Conservation (phyloP, 2,888 invertebrate species). For the Himalopsyche kuldschensis region DNA sequence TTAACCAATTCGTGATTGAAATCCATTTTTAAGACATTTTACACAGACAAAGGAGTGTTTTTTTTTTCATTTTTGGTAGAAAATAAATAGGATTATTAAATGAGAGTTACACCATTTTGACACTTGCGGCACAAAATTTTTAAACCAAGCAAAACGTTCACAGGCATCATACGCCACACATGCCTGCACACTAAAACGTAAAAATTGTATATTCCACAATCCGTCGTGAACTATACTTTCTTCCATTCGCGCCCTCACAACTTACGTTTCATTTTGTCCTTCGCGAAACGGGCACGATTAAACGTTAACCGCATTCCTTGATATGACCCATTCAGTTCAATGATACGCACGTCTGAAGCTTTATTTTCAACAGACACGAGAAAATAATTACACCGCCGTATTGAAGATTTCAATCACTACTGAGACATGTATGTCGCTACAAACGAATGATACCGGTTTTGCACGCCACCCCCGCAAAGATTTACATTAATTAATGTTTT, state of each 20-base stretch:
- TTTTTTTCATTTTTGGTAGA: background rate
- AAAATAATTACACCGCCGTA: background rate
- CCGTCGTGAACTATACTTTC: background rate
- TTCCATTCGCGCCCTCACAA: background rate
- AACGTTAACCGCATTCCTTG: background rate
- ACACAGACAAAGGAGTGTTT: background rate
- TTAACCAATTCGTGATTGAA: background rate
- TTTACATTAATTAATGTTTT: background rate
- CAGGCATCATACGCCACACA: background rate
- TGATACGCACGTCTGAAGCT: background rate
- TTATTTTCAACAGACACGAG: background rate
- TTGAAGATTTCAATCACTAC: background rate
- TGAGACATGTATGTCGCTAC: background rate
- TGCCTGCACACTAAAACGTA: background rate
- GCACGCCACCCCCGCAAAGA: background rate
- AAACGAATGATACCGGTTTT: background rate
- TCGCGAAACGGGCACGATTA: background rate
- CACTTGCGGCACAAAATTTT: background rate
- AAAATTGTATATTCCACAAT: background rate
- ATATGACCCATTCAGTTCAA: background rate
- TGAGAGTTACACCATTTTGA: background rate
- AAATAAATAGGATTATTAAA: background rate
- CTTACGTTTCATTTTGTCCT: background rate
- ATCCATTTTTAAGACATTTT: background rate
- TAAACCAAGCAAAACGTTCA: background rate